Evolutionary conservation across 30 jellyfish, hydroid and myxozoan genomes (phyloP).

Genomic region (Mastigias papua): DNA sequence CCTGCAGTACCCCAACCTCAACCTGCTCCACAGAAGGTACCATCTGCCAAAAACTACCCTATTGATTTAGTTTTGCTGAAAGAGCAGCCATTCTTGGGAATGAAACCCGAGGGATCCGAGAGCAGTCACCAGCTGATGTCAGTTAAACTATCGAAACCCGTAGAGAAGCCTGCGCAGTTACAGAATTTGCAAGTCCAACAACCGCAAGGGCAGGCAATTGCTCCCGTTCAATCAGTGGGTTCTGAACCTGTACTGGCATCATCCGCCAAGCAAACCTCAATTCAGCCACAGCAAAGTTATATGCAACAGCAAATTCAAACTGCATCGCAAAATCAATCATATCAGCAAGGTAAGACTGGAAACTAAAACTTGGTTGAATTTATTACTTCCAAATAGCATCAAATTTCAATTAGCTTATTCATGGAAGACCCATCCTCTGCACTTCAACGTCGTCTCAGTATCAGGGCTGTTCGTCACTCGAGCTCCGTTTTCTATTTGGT

Average conservation of each 20-base stretch:
- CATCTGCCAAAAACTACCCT: conserved; percentile 71
- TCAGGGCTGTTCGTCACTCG: too few species aligned
- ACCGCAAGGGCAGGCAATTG: conserved; percentile 9
- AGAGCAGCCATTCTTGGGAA: conserved; percentile 31
- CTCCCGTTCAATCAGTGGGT: not conserved
- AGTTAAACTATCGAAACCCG: conserved; percentile 7
- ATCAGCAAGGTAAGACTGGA: not conserved
- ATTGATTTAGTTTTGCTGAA: conserved; percentile 53
- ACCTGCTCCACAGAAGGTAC: conserved; percentile 68
- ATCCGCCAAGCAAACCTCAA: not conserved
- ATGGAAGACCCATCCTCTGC: too few species aligned
- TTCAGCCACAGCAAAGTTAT: conserved; percentile 10
- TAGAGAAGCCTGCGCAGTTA: conserved; percentile 4
- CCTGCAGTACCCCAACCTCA: conserved; percentile 43
- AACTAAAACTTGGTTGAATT: not conserved
- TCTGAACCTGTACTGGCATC: not conserved
- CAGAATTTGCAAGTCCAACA: not conserved
- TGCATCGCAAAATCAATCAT: conserved; percentile 19
- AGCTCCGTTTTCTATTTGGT: too few species aligned
- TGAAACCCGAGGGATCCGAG: conserved; percentile 2
- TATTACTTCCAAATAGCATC: too few species aligned
- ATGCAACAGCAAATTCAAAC: conserved; percentile 19
- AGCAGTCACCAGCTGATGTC: conserved; percentile 43
- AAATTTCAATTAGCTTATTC: too few species aligned
- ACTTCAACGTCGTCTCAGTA: too few species aligned